These are phyloP conservation scores for Prunella fulvescens DNA, from an alignment of 2,113 vertebrate species.

Conservation along the genomic window DNA sequence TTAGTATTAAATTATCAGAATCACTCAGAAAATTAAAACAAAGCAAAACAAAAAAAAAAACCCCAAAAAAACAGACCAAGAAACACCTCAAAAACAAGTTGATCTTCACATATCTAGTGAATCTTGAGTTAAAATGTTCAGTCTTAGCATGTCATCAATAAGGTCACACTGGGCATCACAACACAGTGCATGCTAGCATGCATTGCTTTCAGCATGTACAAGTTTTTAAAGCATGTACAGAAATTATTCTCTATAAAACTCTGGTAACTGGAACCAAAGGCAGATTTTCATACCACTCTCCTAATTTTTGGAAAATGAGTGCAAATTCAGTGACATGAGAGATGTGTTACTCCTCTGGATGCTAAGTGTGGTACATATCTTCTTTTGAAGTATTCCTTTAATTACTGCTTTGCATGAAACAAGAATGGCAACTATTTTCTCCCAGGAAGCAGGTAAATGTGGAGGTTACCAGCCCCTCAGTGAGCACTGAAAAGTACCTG, in stretches of 20 bases:
- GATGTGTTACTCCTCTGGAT: neutral
- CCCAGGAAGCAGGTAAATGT: neutral
- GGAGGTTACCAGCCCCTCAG: neutral
- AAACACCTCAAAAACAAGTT: neutral
- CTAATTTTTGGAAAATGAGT: neutral
- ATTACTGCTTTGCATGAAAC: neutral
- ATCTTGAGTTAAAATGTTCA: neutral
- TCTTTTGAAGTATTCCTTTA: neutral
- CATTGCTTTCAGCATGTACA: neutral
- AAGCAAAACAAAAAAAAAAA: neutral
- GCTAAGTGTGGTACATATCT: neutral
- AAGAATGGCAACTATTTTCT: neutral
- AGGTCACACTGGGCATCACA: neutral
- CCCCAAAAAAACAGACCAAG: neutral
- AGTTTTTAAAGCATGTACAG: neutral
- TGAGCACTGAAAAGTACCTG: neutral
- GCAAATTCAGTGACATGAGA: neutral
- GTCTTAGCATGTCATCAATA: neutral
- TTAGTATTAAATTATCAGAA: too few relatives aligned
- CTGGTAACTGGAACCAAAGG: neutral
- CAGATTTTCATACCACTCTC: neutral
- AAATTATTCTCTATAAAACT: neutral
- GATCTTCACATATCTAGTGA: neutral
- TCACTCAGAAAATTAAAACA: too few relatives aligned
- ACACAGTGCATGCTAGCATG: accelerated